Percentiles rank a stretch among this genome's conserved stretches.
These are phyloP conservation scores for Ploceus nigricollis DNA, from an alignment of 2,113 vertebrate species.

Conservation along the genomic window DNA sequence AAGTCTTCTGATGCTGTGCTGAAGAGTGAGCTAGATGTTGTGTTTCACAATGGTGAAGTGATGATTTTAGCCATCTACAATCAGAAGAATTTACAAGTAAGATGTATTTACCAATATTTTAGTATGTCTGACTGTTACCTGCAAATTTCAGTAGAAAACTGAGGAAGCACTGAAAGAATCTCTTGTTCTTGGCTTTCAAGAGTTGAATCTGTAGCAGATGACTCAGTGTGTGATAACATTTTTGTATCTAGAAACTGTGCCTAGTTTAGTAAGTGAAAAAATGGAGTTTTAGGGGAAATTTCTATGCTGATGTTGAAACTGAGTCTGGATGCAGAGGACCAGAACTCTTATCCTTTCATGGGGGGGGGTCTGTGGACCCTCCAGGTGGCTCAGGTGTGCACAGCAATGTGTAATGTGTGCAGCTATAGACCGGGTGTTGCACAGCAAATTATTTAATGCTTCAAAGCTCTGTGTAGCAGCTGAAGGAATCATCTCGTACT, in stretches of 20 bases:
- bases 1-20: slow-evolving; percentile 83
- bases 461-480: not conserved
- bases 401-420: not conserved
- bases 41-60: slow-evolving; percentile 76
- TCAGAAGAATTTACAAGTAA: slow-evolving; percentile 85
- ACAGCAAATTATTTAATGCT: fast-evolving
- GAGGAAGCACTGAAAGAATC: not conserved
- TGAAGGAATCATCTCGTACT: not conserved
- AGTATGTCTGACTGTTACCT: not conserved
- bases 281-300: not conserved
- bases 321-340: not conserved
- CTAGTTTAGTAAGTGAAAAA: not conserved
- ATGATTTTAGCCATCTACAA: slow-evolving; percentile 86
- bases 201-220: not conserved
- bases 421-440: not conserved
- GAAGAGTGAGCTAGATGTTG: slow-evolving; percentile 88
- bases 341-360: not conserved
- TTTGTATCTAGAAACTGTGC: not conserved
- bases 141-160: not conserved
- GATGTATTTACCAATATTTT: not conserved
- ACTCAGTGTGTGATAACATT: not conserved
- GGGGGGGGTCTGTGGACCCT: not conserved
- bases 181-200: not conserved
- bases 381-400: not conserved
- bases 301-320: not conserved